phyloP scores from a whole-genome alignment of 2,888 invertebrate species.

The Eristalinus sepulchralis region DNA sequence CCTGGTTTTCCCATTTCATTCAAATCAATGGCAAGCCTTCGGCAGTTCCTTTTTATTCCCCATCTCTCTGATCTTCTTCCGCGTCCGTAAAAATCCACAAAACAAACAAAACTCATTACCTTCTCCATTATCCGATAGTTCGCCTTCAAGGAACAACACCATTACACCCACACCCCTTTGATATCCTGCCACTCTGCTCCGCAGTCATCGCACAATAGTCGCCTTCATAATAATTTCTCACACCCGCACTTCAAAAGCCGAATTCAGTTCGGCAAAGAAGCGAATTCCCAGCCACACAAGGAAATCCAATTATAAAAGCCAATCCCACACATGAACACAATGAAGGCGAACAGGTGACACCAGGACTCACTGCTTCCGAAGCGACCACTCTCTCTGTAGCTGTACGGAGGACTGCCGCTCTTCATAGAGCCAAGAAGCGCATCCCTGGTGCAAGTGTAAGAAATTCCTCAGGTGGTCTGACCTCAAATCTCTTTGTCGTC shows the following conservation, averaged over 20 bases:
- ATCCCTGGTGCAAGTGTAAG: slow-evolving; percentile 9
- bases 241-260: not conserved
- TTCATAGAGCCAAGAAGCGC: slow-evolving; percentile 8
- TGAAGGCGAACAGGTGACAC: slow-evolving; percentile 38
- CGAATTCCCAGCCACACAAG: slow-evolving; percentile 32
- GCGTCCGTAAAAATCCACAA: too few relatives aligned
- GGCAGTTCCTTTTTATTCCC: too few relatives aligned
- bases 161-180: not conserved
- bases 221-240: not conserved
- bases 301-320: slow-evolving; percentile 43
- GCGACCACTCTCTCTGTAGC: not conserved
- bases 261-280: slow-evolving; percentile 9
- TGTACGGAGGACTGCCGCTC: not conserved
- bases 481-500: slow-evolving; percentile 18
- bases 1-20: too few relatives aligned
- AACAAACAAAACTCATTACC: not conserved
- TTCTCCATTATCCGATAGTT: not conserved
- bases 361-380: not conserved
- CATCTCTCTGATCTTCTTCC: too few relatives aligned
- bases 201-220: not conserved
- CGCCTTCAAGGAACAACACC: not conserved
- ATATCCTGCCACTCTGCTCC: not conserved
- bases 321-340: slow-evolving; percentile 42
- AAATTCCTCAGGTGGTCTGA: slow-evolving; percentile 55
- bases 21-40: too few relatives aligned